Evolutionary conservation across 2,113 vertebrate genomes (phyloP).

Genomic region (Erpornis zantholeuca): DNA sequence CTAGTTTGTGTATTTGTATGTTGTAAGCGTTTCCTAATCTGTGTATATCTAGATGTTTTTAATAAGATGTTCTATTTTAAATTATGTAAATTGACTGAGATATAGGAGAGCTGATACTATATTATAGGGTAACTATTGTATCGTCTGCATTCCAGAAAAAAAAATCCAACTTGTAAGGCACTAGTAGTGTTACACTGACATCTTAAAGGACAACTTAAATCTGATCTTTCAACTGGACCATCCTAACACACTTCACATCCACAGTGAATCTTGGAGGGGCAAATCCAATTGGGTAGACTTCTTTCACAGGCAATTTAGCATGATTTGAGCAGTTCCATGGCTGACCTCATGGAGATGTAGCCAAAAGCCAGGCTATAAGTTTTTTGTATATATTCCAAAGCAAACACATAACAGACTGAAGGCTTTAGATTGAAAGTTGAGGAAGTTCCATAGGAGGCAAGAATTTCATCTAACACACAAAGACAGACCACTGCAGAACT

Average conservation of each 20-base stretch:
- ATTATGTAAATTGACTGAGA: conserved; percentile 98
- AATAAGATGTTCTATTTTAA: conserved; percentile 99
- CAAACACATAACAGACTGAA: conserved; percentile 31
- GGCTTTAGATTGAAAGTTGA: conserved; percentile 53
- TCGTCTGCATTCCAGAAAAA: conserved; percentile 93
- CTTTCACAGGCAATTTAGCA: conserved; percentile 70
- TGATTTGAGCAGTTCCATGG: conserved; percentile 61
- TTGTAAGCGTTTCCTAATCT: conserved; percentile 99
- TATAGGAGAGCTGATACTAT: conserved; percentile 99
- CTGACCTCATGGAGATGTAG: conserved; percentile 70
- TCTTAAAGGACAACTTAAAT: conserved; percentile 92
- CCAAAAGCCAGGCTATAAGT: conserved; percentile 58
- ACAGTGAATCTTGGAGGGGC: conserved; percentile 51
- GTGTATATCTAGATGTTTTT: conserved; percentile 99
- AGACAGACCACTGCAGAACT: background rate
- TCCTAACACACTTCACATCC: conserved; percentile 54
- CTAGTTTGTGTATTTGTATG: conserved; percentile 99
- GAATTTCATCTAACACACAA: background rate
- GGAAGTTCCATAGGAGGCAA: conserved; percentile 25
- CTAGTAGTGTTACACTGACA: conserved; percentile 86
- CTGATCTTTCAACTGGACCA: conserved; percentile 82
- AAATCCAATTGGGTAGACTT: conserved; percentile 69
- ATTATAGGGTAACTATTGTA: conserved; percentile 93
- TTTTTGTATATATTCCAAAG: conserved; percentile 60
- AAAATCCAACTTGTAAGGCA: conserved; percentile 84